Conservation (phyloP, 2,888 invertebrate species). For the Orthosia cruda region DNA sequence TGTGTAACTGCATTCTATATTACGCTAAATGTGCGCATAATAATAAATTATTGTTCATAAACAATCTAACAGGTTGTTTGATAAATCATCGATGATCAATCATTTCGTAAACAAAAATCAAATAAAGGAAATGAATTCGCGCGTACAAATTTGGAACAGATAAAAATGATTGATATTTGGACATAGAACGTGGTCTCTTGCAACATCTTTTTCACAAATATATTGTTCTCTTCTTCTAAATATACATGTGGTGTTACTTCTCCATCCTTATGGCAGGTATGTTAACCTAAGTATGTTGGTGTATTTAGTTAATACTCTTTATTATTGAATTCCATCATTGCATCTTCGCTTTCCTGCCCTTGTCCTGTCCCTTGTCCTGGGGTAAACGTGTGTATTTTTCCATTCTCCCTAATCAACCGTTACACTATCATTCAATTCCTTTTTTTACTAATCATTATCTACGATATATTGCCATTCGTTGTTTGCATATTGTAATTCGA, state of each 20-base stretch:
- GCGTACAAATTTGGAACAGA: conserved; percentile 9
- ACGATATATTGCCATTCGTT: too few species aligned
- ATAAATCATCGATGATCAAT: conserved; percentile 25
- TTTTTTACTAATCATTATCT: too few species aligned
- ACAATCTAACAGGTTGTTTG: conserved; percentile 26
- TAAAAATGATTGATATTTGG: conserved; percentile 13
- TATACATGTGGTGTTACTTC: not conserved
- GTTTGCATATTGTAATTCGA: not conserved
- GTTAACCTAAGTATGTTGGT: too few species aligned
- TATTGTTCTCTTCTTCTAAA: not conserved
- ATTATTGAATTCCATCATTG: too few species aligned
- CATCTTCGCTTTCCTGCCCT: too few species aligned
- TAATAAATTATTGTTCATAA: conserved; percentile 50
- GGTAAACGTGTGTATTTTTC: too few species aligned
- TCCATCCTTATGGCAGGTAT: too few species aligned
- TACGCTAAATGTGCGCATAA: conserved; percentile 10
- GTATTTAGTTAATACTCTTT: too few species aligned
- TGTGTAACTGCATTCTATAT: conserved; percentile 49
- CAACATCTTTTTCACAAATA: not conserved
- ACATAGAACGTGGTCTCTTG: not conserved
- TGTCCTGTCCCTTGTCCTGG: too few species aligned
- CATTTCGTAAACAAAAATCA: conserved; percentile 46
- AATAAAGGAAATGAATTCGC: conserved; percentile 18
- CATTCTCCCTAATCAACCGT: too few species aligned
- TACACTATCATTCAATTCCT: too few species aligned